Evolutionary conservation across 2,797 vertebrate genomes (phyloP), one percentile per base, ranked within the genome.

Genomic region (Caiman crocodilus): DNA sequence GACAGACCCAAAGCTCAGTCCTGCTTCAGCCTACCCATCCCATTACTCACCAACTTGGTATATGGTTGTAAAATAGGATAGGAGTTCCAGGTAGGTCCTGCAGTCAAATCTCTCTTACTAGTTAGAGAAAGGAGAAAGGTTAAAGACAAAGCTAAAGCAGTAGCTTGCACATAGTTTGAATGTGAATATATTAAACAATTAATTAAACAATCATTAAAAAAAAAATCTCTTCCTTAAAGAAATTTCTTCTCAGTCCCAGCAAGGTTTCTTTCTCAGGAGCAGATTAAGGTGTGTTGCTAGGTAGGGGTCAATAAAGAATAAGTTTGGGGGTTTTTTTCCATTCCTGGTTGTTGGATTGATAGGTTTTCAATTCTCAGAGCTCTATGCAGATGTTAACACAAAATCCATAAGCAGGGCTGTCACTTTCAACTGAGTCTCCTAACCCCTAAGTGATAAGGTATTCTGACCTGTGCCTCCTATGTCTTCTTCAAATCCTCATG

Each of bases 31-130:
- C 26, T 57, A 2, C 28, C 26, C 10, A 30, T 35, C 74, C 42
- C 2, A 4, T 3, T 1, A 0, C 26, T 61, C 3, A 2, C 10
- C 6, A 1, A 2, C 4, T 4, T 5, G 1, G 5, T 0, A 16
- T 1, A 0, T 20, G 6, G 13, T 0, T 3, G 28, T 3, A 17
- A 55, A 28, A 0, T 3, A 3, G 73, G n/a, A 16, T 25, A 60
- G 50, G 42, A 3, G 7, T 42, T 13, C 59, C 0, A 2, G 57
- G 12, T 3, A 21, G 30, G 42, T 5, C 14, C 61, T n/a, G 14
- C 6, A 65, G 15, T 1, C 3, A 42, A 15, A 16, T 6, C 6
- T 23, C 5, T 6, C 25, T 16, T 1, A 28, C 6, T 50, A 74
- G 80, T 28, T n/a, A 5, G 82, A 23, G 2, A 1, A 1, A 21